A percentile compares a stretch with the other conserved stretches of the same genome.
Conservation (phyloP, 2,797 vertebrate genomes). For the Staurois parvus region DNA sequence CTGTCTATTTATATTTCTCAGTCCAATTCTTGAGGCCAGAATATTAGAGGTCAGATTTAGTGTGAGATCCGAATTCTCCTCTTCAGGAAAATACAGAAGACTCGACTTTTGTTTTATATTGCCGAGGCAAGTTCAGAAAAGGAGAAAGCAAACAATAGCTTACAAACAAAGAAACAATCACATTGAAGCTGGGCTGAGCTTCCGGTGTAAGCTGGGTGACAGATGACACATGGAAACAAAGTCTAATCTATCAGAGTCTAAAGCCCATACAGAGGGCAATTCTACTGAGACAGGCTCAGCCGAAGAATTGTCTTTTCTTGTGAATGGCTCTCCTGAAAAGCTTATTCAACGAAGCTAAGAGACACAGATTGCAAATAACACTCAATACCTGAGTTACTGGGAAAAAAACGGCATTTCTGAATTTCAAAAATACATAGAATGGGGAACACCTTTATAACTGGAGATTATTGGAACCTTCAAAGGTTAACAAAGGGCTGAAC, state of each 20-base stretch:
- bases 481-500: no score
- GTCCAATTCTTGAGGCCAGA: slow-evolving; percentile 31
- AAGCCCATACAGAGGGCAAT: slow-evolving; percentile 12
- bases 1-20: slow-evolving; percentile 44
- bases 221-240: background rate
- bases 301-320: background rate
- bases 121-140: background rate
- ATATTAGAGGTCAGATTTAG: slow-evolving; percentile 39
- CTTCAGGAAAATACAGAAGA: background rate
- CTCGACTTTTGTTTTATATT: slow-evolving; percentile 7
- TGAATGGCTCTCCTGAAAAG: background rate
- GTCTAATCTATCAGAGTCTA: slow-evolving; percentile 10
- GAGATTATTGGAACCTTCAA: no score
- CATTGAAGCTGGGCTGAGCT: background rate
- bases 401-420: no score
- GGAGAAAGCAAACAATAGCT: background rate
- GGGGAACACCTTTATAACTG: no score
- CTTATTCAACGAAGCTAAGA: no score
- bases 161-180: background rate
- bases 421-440: no score
- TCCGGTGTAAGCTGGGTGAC: background rate
- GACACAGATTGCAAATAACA: no score
- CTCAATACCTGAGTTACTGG: no score
- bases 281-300: background rate
- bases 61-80: background rate